phyloP scores from a whole-genome alignment of 2,113 vertebrate species.

The Alectura lathami region DNA sequence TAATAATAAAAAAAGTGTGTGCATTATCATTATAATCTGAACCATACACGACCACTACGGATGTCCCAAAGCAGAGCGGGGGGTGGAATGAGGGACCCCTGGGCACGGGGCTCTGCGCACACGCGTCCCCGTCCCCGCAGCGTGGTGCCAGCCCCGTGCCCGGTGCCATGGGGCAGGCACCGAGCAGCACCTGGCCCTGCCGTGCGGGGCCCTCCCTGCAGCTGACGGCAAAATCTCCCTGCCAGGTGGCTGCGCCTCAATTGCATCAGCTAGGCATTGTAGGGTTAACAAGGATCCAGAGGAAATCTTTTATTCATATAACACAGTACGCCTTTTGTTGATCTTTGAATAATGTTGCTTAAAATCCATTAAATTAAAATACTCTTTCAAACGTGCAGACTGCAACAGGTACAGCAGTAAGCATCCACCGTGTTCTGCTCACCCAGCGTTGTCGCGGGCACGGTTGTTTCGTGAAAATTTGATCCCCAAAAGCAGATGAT shows the following conservation, averaged over 20 bases:
- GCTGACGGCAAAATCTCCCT: conserved; percentile 87
- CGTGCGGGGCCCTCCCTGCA: conserved; percentile 84
- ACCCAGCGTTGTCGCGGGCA: conserved; percentile 10
- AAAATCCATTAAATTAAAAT: conserved; percentile 84
- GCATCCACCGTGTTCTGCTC: not conserved
- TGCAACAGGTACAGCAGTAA: conserved; percentile 52
- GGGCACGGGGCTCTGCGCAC: fast-evolving
- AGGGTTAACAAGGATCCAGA: conserved; percentile 83
- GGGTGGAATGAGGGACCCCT: fast-evolving
- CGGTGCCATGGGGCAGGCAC: conserved; percentile 19
- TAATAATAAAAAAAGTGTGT: not conserved
- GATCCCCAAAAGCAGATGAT: not conserved
- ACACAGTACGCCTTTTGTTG: conserved; percentile 78
- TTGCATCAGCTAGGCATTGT: conserved; percentile 87
- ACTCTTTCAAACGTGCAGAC: conserved; percentile 45
- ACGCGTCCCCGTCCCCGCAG: not conserved
- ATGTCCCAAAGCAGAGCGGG: fast-evolving
- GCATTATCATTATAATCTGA: not conserved
- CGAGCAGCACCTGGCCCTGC: conserved; percentile 88
- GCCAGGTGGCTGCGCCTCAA: conserved; percentile 93
- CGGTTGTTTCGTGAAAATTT: fast-evolving
- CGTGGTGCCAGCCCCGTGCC: not conserved
- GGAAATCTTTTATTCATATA: conserved; percentile 80
- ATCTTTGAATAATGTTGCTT: conserved; percentile 79
- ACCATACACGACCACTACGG: not conserved